Evolutionary conservation across 1,140 invertebrate genomes (phyloP).

Genomic region (Cydia fagiglandana): DNA sequence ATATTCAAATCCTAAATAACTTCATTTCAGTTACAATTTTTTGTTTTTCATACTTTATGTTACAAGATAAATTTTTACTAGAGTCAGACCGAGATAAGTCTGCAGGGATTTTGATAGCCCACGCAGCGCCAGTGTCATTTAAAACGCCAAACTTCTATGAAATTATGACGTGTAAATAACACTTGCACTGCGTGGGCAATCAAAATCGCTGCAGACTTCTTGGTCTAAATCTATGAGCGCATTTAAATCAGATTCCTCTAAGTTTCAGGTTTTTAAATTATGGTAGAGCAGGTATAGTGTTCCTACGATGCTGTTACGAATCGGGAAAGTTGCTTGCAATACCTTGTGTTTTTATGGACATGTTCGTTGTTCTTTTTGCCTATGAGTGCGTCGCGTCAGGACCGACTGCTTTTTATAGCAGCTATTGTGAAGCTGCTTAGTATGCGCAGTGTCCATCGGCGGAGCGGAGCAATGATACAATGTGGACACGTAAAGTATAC

Average conservation of each 20-base stretch:
- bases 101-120: too few relatives aligned
- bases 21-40: background rate
- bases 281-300: slow-evolving; percentile 8
- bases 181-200: too few relatives aligned
- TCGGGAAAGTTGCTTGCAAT: slow-evolving; percentile 21
- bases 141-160: too few relatives aligned
- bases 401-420: slow-evolving; percentile 53
- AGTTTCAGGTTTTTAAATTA: slow-evolving; percentile 22
- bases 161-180: too few relatives aligned
- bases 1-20: too few relatives aligned
- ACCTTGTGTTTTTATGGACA: slow-evolving; percentile 36
- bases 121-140: too few relatives aligned
- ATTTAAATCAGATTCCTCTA: slow-evolving; percentile 13
- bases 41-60: background rate
- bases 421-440: slow-evolving; percentile 55
- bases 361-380: slow-evolving; percentile 37
- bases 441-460: slow-evolving; percentile 46
- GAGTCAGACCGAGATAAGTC: too few relatives aligned
- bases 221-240: too few relatives aligned
- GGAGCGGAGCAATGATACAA: slow-evolving; percentile 45
- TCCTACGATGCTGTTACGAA: slow-evolving; percentile 14
- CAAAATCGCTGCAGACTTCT: too few relatives aligned
- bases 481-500: slow-evolving; percentile 48
- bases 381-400: slow-evolving; percentile 42
- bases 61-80: background rate